phyloP scores from a whole-genome alignment of 2,797 vertebrate species.

The Rousettus madagascariensis region DNA sequence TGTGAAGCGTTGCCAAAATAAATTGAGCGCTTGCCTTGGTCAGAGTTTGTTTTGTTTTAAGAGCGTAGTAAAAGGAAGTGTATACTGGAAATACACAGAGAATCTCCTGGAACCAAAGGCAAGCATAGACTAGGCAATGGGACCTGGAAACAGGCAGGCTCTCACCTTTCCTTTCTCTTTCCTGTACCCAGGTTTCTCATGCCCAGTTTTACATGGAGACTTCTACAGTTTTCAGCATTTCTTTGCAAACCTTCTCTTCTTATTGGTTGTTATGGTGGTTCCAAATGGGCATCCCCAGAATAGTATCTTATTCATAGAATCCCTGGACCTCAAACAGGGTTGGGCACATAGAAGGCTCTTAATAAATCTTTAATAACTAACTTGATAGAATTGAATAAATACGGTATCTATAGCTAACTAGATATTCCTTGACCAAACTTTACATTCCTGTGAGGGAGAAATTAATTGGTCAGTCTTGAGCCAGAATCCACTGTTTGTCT shows the following conservation, averaged over 20 bases:
- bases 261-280: neutral
- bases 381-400: neutral
- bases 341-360: neutral
- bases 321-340: neutral
- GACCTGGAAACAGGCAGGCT: fast-evolving
- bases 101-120: neutral
- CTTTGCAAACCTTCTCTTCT: neutral
- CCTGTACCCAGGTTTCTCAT: too few relatives aligned
- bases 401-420: neutral
- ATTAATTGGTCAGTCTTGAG: neutral
- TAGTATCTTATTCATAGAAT: neutral
- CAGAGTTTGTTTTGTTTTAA: conserved; percentile 13
- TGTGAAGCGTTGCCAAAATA: neutral
- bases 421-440: neutral
- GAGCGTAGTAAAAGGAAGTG: neutral
- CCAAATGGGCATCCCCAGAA: neutral
- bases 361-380: neutral
- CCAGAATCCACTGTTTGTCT: too few relatives aligned
- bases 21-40: neutral
- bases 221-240: neutral
- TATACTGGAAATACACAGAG: neutral
- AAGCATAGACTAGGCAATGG: neutral
- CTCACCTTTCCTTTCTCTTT: too few relatives aligned
- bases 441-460: neutral
- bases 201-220: neutral